Evolutionary conservation across 2,113 vertebrate genomes (phyloP).

Genomic region (Propithecus coquereli): DNA sequence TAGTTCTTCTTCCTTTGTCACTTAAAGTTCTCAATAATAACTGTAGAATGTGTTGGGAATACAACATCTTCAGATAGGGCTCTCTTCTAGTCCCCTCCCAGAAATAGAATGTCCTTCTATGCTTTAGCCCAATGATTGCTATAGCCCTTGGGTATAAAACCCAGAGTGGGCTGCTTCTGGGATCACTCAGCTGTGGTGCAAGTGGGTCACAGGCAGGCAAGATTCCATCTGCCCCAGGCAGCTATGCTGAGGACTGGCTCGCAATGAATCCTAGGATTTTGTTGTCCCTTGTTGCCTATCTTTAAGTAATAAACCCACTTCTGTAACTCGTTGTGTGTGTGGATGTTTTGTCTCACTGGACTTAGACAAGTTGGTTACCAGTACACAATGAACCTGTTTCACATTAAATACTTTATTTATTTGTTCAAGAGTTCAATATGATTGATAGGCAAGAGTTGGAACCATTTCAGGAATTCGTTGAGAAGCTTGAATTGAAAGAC

Average conservation of each 20-base stretch:
- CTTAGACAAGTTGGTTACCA: not conserved
- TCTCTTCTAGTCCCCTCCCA: not conserved
- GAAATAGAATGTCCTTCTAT: not conserved
- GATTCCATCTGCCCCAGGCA: not conserved
- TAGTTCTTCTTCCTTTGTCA: not conserved
- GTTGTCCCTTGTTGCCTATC: not conserved
- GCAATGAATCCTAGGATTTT: not conserved
- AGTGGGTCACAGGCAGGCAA: not conserved
- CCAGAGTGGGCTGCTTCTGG: not conserved
- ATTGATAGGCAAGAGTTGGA: constrained; percentile 90
- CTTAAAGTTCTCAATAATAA: not conserved
- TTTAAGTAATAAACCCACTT: not conserved
- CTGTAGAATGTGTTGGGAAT: not conserved
- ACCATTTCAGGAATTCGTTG: constrained; percentile 90
- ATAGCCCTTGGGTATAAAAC: not conserved
- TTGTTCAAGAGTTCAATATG: constrained; percentile 92
- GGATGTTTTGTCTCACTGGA: not conserved
- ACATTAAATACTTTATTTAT: constrained; percentile 89
- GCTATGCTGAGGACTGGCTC: not conserved
- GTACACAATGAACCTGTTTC: not conserved
- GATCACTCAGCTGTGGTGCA: not conserved
- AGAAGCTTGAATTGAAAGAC: constrained; percentile 92
- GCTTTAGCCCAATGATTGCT: not conserved
- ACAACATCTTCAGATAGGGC: not conserved
- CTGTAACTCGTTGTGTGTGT: not conserved